Percentiles rank a stretch among this genome's conserved stretches.
phyloP scores from a whole-genome alignment of 2,113 vertebrate species.

The Chlorodrepanis virens region DNA sequence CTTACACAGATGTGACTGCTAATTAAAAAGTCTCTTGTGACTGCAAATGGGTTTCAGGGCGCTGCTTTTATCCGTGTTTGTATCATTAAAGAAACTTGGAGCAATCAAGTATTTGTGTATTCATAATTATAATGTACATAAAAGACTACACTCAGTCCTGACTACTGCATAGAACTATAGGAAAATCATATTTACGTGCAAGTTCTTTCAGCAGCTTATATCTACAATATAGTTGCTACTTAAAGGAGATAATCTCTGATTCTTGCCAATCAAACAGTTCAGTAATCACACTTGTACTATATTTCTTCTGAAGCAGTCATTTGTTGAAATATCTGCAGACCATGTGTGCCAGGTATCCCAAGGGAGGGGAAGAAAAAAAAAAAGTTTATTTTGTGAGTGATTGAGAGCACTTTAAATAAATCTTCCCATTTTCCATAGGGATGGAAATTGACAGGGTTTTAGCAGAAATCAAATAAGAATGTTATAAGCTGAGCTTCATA shows the following conservation, averaged over 20 bases:
- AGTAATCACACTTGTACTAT: not conserved
- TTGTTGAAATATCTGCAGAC: not conserved
- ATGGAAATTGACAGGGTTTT: not conserved
- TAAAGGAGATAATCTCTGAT: not conserved
- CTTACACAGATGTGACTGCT: conserved; percentile 72
- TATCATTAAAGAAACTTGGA: conserved; percentile 59
- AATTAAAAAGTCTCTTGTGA: conserved; percentile 73
- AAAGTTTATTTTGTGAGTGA: not conserved
- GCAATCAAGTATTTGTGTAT: conserved; percentile 39
- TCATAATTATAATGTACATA: conserved; percentile 41
- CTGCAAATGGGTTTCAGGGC: conserved; percentile 53
- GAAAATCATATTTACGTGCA: not conserved
- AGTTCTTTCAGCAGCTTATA: not conserved
- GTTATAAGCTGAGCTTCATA: not conserved
- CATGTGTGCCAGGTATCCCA: not conserved
- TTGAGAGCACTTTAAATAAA: not conserved
- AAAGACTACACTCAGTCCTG: not conserved
- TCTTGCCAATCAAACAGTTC: not conserved
- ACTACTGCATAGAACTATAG: not conserved
- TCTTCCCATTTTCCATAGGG: not conserved
- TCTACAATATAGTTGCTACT: not conserved
- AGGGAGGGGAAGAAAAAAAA: not conserved
- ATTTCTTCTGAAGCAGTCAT: not conserved
- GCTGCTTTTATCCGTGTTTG: conserved; percentile 56
- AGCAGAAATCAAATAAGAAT: not conserved